phyloP scores from a whole-genome alignment of 2,888 invertebrate genomes.

The Leptinotarsa rubiginosa region DNA sequence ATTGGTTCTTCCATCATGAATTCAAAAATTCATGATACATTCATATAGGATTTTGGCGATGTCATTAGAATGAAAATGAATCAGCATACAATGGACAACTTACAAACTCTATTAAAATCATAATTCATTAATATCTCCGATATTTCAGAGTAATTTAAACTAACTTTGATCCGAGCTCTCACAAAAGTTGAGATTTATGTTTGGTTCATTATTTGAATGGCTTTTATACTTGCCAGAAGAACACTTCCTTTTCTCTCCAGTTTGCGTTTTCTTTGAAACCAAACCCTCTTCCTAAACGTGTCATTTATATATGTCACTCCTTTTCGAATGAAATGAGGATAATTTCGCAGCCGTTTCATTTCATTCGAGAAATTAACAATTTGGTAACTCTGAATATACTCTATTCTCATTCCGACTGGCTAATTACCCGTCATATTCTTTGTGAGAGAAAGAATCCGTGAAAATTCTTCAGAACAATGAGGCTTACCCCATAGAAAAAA shows the following conservation, averaged over 20 bases:
- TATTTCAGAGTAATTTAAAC: no score
- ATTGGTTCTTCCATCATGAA: no score
- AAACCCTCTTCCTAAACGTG: constrained; percentile 6
- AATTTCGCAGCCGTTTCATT: constrained; percentile 20
- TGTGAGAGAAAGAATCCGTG: constrained; percentile 34
- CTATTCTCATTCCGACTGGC: constrained; percentile 36
- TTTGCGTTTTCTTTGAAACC: constrained; percentile 18
- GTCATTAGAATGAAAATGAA: no score
- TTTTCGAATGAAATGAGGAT: constrained; percentile 16
- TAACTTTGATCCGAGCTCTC: neutral
- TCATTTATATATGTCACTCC: constrained; percentile 24
- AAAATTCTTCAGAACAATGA: constrained; percentile 33
- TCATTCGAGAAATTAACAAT: constrained; percentile 30
- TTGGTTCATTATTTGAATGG: constrained; percentile 18
- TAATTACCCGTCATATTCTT: constrained; percentile 38
- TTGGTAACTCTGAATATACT: constrained; percentile 43
- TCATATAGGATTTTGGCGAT: no score
- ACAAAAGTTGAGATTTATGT: constrained; percentile 21
- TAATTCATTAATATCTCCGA: no score
- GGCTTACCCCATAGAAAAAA: constrained; percentile 19
- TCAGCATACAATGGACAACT: no score
- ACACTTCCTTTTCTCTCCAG: neutral
- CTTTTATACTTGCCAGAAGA: constrained; percentile 15
- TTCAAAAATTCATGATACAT: no score
- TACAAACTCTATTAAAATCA: no score